Evolutionary conservation across 2,113 vertebrate species (phyloP).

Genomic region (Prionailurus viverrinus): DNA sequence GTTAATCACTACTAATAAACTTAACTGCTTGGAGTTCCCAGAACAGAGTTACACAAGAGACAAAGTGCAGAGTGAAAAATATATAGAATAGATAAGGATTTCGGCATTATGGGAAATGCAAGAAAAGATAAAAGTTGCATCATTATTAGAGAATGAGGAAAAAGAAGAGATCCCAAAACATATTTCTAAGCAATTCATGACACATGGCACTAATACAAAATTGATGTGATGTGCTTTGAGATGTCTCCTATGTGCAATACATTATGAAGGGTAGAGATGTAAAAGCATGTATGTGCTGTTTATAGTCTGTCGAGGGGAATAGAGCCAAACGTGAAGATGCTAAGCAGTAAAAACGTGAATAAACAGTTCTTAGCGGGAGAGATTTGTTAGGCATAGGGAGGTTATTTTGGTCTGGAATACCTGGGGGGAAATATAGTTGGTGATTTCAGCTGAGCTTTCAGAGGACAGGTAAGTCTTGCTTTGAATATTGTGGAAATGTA

Average conservation of each 20-base stretch:
- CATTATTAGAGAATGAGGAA: constrained; percentile 69
- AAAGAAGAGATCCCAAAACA: constrained; percentile 4
- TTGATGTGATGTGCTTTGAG: not conserved
- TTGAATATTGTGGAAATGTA: not conserved
- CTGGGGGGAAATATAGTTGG: not conserved
- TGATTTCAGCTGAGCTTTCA: not conserved
- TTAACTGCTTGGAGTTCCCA: constrained; percentile 58
- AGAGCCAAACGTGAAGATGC: not conserved
- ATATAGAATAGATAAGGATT: constrained; percentile 77
- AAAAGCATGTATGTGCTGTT: not conserved
- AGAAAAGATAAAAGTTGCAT: constrained; percentile 61
- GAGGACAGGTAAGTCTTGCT: not conserved
- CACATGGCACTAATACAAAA: constrained; percentile 49
- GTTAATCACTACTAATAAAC: constrained; percentile 66
- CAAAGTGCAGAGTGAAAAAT: constrained; percentile 63
- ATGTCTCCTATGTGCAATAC: not conserved
- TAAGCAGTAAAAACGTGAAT: not conserved
- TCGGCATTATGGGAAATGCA: constrained; percentile 65
- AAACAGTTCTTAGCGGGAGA: not conserved
- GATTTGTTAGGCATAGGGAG: not conserved
- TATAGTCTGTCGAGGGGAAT: not conserved
- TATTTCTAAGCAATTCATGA: constrained; percentile 48
- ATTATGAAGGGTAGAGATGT: not conserved
- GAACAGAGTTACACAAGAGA: constrained; percentile 60
- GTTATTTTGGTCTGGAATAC: not conserved